A percentile compares a stretch with the other conserved stretches of the same genome.
Conservation (phyloP, 2,888 invertebrate species). For the Mimas tiliae region DNA sequence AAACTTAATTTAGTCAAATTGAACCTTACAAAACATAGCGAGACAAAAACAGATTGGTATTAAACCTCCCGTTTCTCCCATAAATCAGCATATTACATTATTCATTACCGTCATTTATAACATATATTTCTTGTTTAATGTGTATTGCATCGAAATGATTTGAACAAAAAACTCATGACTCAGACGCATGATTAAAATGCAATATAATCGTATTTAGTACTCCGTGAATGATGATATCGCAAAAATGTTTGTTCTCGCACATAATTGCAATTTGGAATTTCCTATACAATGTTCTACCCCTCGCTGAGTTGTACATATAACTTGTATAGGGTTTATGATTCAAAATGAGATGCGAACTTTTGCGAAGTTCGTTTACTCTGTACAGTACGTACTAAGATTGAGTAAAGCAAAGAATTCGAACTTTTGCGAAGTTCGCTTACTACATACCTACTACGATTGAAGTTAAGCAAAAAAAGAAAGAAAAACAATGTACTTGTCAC, state of each 20-base stretch:
- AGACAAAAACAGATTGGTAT: no score
- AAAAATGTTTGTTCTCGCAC: neutral
- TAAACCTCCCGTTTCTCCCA: no score
- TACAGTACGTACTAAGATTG: neutral
- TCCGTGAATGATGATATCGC: slow-evolving; percentile 18
- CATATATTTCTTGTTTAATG: neutral
- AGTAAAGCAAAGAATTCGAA: no score
- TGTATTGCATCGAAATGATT: slow-evolving; percentile 7
- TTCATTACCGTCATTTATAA: neutral
- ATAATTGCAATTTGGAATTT: slow-evolving; percentile 11
- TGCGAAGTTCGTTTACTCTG: neutral
- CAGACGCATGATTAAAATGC: neutral
- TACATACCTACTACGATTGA: no score
- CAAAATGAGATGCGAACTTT: neutral
- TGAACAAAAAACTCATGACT: slow-evolving; percentile 10
- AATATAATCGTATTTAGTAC: neutral
- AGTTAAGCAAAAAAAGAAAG: no score
- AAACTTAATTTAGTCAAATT: no score
- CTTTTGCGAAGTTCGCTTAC: no score
- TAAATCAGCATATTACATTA: neutral
- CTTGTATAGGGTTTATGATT: neutral
- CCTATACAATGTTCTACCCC: slow-evolving; percentile 11
- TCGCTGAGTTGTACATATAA: neutral
- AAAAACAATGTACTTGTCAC: no score
- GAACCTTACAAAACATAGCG: no score